Base-by-base conservation (phyloP, 23 tunicate species). In the Ascidia mentula region DNA sequence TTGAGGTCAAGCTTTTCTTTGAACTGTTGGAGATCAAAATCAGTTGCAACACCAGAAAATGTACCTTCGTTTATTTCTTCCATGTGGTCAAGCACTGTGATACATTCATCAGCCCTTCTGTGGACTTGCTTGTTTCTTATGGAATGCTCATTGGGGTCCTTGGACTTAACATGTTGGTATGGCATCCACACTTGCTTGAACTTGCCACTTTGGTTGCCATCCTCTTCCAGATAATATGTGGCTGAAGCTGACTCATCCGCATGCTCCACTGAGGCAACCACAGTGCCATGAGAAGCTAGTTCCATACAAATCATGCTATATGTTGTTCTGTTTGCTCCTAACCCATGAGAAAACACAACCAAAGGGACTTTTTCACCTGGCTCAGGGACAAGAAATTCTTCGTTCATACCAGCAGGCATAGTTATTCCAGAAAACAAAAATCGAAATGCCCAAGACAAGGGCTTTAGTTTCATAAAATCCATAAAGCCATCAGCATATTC, bases 241-340 rank as follows among this genome's bases (percentile, higher is more conserved):
- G 90, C 89, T n/a, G 81, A 78, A 0, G 91, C 91, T 9, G 97
- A 86, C 46, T 78, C 36, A 40, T 92, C 97, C 1, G 80, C 40
- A 80, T 92, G 97, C 70, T 92, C 97, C 32, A 87, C 38, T 32
- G 97, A 84, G 33, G 97, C 97, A 6, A 92, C 97, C 32, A 92
- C 26, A 18, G 60, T 35, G 12, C 97, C 97, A 37, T 83, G 82
- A 9, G 97, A 92, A 17, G 97, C 97, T 36, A 92, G 82, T 24
- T 92, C 97, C 18, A 59, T 26, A 37, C 87, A 87, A 37, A 79
- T 69, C 5, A 36, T 46, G 34, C 88, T 82, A 70, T 87, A 92
- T 6, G 79, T 45, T 22, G 73, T 53, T 75, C 77, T 79, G 32
- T 79, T 87, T 28, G 59, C 81, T 31, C 87, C 87, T 35, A 86